These are phyloP conservation scores for Phorcus lineatus DNA, from an alignment of 2,888 invertebrate genomes.

Conservation along the genomic window DNA sequence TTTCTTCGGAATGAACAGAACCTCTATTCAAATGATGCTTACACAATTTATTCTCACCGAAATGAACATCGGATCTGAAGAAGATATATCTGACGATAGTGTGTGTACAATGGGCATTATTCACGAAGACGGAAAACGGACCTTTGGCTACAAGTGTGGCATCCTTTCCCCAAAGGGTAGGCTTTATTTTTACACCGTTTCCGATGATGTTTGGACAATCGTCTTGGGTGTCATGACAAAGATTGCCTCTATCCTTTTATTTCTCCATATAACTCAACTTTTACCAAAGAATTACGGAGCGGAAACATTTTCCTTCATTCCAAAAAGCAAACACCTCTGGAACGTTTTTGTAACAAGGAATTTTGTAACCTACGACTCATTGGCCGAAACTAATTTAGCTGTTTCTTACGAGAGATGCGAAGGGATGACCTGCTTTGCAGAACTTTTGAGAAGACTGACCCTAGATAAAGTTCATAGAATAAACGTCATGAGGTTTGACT, in stretches of 20 bases:
- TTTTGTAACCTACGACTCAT: not conserved
- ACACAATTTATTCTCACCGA: constrained; percentile 24
- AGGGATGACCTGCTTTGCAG: not conserved
- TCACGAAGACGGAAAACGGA: constrained; percentile 26
- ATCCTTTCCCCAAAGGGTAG: not conserved
- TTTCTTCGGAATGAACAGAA: constrained; percentile 1
- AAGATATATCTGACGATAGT: not conserved
- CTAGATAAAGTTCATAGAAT: constrained; percentile 12
- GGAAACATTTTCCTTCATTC: not conserved
- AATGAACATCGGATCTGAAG: not conserved
- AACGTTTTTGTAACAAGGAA: not conserved
- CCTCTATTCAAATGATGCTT: constrained; percentile 5
- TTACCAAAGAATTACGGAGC: constrained; percentile 22
- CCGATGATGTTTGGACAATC: constrained; percentile 33
- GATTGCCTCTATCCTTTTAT: constrained; percentile 27
- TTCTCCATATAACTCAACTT: constrained; percentile 35
- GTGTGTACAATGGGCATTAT: constrained; percentile 28
- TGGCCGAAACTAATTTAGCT: not conserved
- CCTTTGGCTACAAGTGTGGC: constrained; percentile 33
- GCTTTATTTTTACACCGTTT: constrained; percentile 14
- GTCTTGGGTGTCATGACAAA: constrained; percentile 31
- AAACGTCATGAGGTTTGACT: constrained; percentile 10
- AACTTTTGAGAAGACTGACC: not conserved
- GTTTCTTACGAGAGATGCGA: not conserved
- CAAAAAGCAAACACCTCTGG: not conserved